Base-by-base conservation (phyloP, 1,140 invertebrate species). In the Harpegnathos saltator region DNA sequence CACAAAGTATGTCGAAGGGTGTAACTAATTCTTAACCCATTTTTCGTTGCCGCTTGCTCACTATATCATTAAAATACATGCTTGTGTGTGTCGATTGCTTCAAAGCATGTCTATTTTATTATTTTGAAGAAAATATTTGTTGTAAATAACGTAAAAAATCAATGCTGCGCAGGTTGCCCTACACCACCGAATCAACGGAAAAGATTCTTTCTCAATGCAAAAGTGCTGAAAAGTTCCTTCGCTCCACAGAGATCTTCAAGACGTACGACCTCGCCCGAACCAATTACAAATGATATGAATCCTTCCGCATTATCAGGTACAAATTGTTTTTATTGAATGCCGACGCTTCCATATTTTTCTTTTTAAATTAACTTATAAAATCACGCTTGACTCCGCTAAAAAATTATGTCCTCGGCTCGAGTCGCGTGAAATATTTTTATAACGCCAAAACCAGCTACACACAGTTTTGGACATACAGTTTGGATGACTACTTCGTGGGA, bases 151-250 rank as follows among this genome's bases (percentile, higher is more conserved):
- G 3, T 14, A 29, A 84, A 29, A 84, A 65, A 44, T 59, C 0
- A 1, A n/a, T 38, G 0, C 14, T 11, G 3, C 7, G 0, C 88
- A 95, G 96, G 96, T 91, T 97, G 96, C 87, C 97, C 97, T 58
- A 97, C 97, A 24, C 97, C 97, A 56, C 97, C 97, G 0, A 97
- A 97, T 89, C 97, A 96, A 59, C 95, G 97, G 83, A 96, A 96
- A 92, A 96, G 96, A 94, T 97, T 97, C 93, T 97, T 97, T 92
- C 95, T 97, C 22, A 97, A 96, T 87, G 96, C 97, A 0, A 97
- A 97, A 93, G 96, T 96, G 19, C 92, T 97, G 44, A 95, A 96
- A 73, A 97, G 96, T 92, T 96, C 97, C 9, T 97, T 97, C 84
- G 95, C 95, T 4, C 89, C 94, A 87, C 91, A 93, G 71, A 88